Percentiles rank a stretch among this genome's conserved stretches.
Evolutionary conservation across 2,797 vertebrate species (phyloP).

Genomic region (Schizopygopsis pylzovi): DNA sequence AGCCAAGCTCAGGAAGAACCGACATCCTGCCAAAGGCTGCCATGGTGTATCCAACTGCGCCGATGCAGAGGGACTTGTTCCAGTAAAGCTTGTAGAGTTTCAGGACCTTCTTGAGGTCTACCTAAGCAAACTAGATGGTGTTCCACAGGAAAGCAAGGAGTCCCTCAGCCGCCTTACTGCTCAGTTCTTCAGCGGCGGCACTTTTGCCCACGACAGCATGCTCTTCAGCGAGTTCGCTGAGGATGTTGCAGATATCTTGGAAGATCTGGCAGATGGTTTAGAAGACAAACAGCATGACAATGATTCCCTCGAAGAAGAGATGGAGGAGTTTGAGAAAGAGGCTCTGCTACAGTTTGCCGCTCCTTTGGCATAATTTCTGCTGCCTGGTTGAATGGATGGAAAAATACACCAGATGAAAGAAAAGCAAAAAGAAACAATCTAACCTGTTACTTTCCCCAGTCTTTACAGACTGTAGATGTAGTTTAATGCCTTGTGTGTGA

Average conservation of each 20-base stretch:
- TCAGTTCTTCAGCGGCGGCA: conserved; percentile 71
- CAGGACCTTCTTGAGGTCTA: conserved; percentile 78
- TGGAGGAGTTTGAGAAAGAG: conserved; percentile 82
- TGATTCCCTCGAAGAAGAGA: conserved; percentile 78
- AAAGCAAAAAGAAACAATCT: conserved; percentile 23
- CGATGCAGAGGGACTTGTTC: conserved; percentile 73
- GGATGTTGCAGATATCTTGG: conserved; percentile 79
- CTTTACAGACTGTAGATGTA: conserved; percentile 36
- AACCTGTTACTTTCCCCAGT: conserved; percentile 13
- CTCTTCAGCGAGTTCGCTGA: conserved; percentile 76
- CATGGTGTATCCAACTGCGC: conserved; percentile 73
- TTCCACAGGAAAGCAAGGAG: conserved; percentile 68
- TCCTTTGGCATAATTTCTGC: conserved; percentile 59
- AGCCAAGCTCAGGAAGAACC: conserved; percentile 72
- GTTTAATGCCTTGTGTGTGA: conserved; percentile 25
- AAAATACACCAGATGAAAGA: conserved; percentile 16
- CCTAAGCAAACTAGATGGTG: conserved; percentile 75
- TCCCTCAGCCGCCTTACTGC: conserved; percentile 69
- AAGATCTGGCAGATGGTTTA: conserved; percentile 77
- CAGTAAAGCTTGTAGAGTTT: conserved; percentile 76
- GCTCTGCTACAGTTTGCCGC: conserved; percentile 79
- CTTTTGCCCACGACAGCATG: conserved; percentile 76
- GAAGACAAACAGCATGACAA: conserved; percentile 56
- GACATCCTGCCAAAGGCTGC: conserved; percentile 69
- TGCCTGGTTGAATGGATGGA: background rate